Percentiles rank a stretch among this genome's conserved stretches.
These are phyloP conservation scores for Lithobates sylvaticus DNA, from an alignment of 2,797 vertebrate genomes.

Conservation along the genomic window DNA sequence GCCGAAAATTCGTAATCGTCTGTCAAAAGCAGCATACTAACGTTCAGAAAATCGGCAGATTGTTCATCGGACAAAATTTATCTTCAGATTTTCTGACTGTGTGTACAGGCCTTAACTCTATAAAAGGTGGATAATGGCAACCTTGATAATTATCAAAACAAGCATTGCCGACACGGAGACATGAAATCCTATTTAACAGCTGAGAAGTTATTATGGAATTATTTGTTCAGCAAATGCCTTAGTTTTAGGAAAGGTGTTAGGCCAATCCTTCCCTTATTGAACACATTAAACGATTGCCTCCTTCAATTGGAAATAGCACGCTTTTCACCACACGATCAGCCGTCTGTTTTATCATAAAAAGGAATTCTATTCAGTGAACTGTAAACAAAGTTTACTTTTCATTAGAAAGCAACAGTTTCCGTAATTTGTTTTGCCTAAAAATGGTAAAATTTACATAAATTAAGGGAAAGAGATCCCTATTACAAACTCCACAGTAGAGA, in stretches of 20 bases:
- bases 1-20: too few species aligned
- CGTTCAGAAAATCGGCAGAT: too few species aligned
- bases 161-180: conserved; percentile 20
- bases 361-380: conserved; percentile 56
- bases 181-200: conserved; percentile 51
- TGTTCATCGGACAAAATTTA: too few species aligned
- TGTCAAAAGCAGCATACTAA: too few species aligned
- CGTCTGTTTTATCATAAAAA: conserved; percentile 47
- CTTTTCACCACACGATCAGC: conserved; percentile 4
- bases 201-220: conserved; percentile 27
- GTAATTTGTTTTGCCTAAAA: conserved; percentile 62
- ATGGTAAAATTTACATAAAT: conserved; percentile 54
- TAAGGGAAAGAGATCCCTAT: conserved; percentile 50
- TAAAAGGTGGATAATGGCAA: conserved; percentile 20
- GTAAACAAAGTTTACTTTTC: conserved; percentile 64
- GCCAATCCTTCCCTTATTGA: conserved; percentile 28
- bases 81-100: too few species aligned
- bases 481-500: conserved; percentile 53
- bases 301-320: not conserved
- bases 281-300: conserved; percentile 43
- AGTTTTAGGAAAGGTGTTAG: conserved; percentile 24
- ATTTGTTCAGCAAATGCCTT: not conserved
- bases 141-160: conserved; percentile 30
- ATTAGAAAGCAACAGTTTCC: conserved; percentile 58
- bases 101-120: not conserved